Base-by-base conservation (phyloP, 2,888 invertebrate species). In the Auanema freiburgensis region DNA sequence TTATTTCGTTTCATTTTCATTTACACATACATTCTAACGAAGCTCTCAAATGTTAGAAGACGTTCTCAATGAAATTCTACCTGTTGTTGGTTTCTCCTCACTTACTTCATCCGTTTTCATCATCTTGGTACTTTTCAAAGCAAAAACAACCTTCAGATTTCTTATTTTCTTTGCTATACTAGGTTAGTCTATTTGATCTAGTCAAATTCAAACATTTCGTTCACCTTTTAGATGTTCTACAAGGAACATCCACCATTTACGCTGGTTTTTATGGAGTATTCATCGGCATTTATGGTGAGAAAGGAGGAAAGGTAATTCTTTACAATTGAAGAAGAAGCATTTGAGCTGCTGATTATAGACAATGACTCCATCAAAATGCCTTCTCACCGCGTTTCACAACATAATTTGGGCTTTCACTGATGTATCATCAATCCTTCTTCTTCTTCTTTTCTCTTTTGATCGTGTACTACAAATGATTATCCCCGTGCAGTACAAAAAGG, bases 61-160 rank as follows among this genome's bases (percentile, higher is more conserved):
- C 53, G 58, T 76, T 6, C 40, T 76, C 25, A 73, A 69, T 59
- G 73, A 76, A 63, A 44, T 73, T 4, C 63, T 76, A 0, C 76
- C 76, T 11, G 71, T 76, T 0, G 43, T 76, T 21, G 76, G 73
- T n/a, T 72, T 74, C 55, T 65, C 65, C 11, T 65, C 67, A 43
- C 25, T 60, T 25, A 63, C 66, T 3, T 64, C 66, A 3, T 66
- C 69, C 4, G 52, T 66, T 53, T 63, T 73, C 41, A 52, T 71
- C 11, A 18, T 69, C 18, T 10, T 60, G 14, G 60, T 54, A 10
- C 53, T 60, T 49, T 46, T 18, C 16, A 25, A 53, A 18, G 21
- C 33, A 1, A 25, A 44, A 21, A 18, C 41, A 6, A 55, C 57
- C 14, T 54, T 25, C 40, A 61, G 65, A 25, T 69, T 73, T 42